Evolutionary conservation across 2,797 vertebrate genomes (phyloP).

Genomic region (Tangara arthus): DNA sequence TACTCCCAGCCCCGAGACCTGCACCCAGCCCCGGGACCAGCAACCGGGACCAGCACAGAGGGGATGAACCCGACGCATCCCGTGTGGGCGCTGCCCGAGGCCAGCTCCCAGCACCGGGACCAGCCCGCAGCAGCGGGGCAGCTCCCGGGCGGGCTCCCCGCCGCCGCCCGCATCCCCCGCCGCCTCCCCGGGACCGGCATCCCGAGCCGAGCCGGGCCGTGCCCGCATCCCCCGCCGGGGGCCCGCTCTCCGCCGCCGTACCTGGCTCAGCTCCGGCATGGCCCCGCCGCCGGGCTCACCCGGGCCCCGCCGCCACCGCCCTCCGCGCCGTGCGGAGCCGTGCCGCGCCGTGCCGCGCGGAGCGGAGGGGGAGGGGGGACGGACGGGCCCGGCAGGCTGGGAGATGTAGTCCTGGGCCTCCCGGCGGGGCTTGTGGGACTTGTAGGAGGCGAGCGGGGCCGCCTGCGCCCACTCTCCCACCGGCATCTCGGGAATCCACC

Average conservation of each 20-base stretch:
- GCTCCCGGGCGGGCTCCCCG: background rate
- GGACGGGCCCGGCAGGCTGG: background rate
- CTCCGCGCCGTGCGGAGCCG: background rate
- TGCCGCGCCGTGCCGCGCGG: background rate
- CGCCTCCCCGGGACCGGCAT: background rate
- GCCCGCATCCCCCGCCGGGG: background rate
- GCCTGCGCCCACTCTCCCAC: background rate
- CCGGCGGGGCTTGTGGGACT: conserved; percentile 19
- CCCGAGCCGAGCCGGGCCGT: background rate
- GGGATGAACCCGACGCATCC: background rate
- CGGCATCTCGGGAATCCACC: too few relatives aligned
- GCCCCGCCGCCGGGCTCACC: background rate
- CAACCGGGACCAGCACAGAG: background rate
- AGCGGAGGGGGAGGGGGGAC: background rate
- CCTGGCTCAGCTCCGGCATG: background rate
- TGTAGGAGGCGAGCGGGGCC: background rate
- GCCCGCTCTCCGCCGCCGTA: background rate
- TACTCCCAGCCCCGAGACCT: background rate
- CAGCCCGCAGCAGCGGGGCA: background rate
- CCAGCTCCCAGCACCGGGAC: background rate
- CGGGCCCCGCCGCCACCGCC: background rate
- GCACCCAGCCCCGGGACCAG: background rate
- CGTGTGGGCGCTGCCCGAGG: background rate
- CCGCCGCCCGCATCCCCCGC: background rate
- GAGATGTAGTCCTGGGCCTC: conserved; percentile 23